A percentile compares a stretch with the other conserved stretches of the same genome.
phyloP scores from a whole-genome alignment of 2,888 invertebrate genomes.

The Rhagonycha lutea region DNA sequence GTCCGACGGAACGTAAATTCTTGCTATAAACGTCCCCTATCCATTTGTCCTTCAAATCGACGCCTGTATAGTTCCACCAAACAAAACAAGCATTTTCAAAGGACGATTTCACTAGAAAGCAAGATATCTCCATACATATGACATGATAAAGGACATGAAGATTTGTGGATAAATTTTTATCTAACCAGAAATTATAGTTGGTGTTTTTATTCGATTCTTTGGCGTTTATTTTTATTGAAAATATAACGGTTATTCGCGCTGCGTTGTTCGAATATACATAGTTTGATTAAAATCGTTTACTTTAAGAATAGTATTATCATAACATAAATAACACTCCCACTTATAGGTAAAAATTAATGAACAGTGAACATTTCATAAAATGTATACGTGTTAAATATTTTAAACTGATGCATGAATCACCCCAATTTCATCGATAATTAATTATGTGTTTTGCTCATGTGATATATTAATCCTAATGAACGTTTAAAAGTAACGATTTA shows the following conservation, averaged over 20 bases:
- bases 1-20: conserved; percentile 37
- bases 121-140: conserved; percentile 12
- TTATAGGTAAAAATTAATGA: neutral
- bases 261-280: neutral
- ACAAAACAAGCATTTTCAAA: neutral
- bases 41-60: conserved; percentile 26
- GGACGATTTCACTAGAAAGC: neutral
- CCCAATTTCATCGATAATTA: neutral
- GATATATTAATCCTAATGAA: neutral
- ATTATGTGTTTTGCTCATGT: neutral
- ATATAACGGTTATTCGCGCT: neutral
- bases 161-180: conserved; percentile 14
- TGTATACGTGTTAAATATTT: too few species aligned
- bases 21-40: conserved; percentile 11
- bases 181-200: conserved; percentile 18
- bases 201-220: neutral
- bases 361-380: too few species aligned
- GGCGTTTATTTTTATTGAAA: neutral
- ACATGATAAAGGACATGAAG: conserved; percentile 11
- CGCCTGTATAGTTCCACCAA: conserved; percentile 6
- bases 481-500: neutral
- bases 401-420: neutral
- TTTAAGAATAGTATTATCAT: too few species aligned
- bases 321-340: too few species aligned
- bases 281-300: neutral